Evolutionary conservation across 2,888 invertebrate species (phyloP).

Genomic region (Microctonus hyperodae): DNA sequence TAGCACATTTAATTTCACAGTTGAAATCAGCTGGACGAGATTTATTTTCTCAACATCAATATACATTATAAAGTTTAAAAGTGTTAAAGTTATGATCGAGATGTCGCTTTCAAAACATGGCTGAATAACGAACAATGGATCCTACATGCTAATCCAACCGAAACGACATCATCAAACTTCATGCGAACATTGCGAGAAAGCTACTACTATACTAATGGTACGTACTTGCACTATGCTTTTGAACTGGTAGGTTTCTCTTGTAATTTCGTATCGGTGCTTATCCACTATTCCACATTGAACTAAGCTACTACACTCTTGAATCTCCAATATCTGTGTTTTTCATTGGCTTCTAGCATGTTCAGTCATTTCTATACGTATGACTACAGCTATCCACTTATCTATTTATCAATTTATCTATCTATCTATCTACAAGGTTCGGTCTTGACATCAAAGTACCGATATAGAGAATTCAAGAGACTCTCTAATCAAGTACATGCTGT

Average conservation of each 20-base stretch:
- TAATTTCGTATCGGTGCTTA: not conserved
- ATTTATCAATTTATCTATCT: not conserved
- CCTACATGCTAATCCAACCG: not conserved
- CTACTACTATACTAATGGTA: conserved; percentile 1
- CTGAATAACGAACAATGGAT: conserved; percentile 21
- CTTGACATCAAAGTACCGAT: not conserved
- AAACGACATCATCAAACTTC: conserved; percentile 7
- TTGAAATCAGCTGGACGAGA: too few relatives aligned
- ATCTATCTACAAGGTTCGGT: not conserved
- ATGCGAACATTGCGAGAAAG: not conserved
- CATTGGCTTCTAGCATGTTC: too few relatives aligned
- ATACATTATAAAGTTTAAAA: too few relatives aligned
- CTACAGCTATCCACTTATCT: not conserved
- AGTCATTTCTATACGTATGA: too few relatives aligned
- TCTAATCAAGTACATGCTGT: conserved; percentile 17
- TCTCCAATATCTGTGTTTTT: not conserved
- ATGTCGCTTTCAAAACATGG: conserved; percentile 14
- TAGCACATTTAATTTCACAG: too few relatives aligned
- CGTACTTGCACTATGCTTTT: not conserved
- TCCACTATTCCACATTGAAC: not conserved
- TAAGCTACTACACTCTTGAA: not conserved
- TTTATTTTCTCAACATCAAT: too few relatives aligned
- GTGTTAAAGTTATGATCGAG: conserved; percentile 23
- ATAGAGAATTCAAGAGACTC: not conserved
- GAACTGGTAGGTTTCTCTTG: not conserved